Conservation (phyloP, 2,797 vertebrate genomes). For the Artibeus jamaicensis region DNA sequence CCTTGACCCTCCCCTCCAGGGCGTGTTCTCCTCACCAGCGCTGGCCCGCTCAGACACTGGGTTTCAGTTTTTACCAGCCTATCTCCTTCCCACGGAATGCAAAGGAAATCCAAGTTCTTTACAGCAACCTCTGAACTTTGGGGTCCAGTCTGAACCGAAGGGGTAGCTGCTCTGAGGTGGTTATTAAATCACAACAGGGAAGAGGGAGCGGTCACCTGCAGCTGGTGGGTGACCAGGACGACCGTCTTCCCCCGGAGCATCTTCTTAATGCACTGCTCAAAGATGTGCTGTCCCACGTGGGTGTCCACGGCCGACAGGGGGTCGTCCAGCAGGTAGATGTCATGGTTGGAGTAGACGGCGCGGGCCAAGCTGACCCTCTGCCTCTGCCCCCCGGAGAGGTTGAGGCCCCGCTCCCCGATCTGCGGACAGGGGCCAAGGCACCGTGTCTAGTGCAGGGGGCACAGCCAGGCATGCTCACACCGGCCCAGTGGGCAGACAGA, state of each 20-base stretch:
- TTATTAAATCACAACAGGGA: no score
- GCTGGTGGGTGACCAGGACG: slow-evolving; percentile 86
- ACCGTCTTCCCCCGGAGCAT: slow-evolving; percentile 84
- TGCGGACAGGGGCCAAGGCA: slow-evolving; percentile 51
- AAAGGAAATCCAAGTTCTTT: not conserved
- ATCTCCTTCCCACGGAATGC: not conserved
- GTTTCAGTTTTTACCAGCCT: not conserved
- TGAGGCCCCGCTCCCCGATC: slow-evolving; percentile 87
- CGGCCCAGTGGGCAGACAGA: no score
- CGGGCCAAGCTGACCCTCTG: slow-evolving; percentile 88
- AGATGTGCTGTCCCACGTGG: slow-evolving; percentile 87
- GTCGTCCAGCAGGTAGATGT: slow-evolving; percentile 88
- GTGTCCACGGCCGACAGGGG: slow-evolving; percentile 87
- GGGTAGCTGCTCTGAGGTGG: not conserved
- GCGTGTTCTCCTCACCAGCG: not conserved
- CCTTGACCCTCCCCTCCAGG: not conserved
- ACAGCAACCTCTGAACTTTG: no score
- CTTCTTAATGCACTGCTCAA: slow-evolving; percentile 87
- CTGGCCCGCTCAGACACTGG: not conserved
- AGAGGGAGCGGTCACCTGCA: slow-evolving; percentile 82
- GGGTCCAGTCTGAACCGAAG: not conserved
- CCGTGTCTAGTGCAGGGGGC: accelerated
- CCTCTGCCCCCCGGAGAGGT: slow-evolving; percentile 89
- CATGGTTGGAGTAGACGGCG: slow-evolving; percentile 84
- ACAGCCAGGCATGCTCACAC: no score